A percentile compares a stretch with the other conserved stretches of the same genome.
phyloP scores from a whole-genome alignment of 2,888 invertebrate species.

The Aphelenchoides bicaudatus region DNA sequence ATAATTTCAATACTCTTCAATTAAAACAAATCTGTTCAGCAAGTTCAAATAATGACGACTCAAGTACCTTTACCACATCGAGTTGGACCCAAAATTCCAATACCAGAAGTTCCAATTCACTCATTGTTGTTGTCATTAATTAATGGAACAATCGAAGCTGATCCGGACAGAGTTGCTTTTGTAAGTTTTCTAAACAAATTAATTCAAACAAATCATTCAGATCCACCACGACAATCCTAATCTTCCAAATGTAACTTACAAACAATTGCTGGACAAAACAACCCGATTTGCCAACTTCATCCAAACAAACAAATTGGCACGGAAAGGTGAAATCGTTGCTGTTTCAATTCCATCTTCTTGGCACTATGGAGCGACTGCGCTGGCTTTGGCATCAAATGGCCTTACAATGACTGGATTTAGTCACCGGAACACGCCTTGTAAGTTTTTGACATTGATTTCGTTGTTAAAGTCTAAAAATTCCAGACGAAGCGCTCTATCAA shows the following conservation, averaged over 20 bases:
- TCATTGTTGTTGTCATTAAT: not conserved
- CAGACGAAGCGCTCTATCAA: constrained; percentile 34
- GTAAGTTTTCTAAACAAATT: constrained; percentile 10
- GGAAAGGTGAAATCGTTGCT: constrained; percentile 37
- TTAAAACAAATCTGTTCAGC: too few species aligned
- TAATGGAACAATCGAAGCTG: not conserved
- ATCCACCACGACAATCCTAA: constrained; percentile 16
- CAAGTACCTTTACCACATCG: constrained; percentile 10
- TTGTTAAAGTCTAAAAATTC: too few species aligned
- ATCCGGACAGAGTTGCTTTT: constrained; percentile 13
- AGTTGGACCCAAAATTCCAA: not conserved
- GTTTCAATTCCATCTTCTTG: constrained; percentile 26
- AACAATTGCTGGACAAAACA: not conserved
- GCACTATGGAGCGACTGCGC: constrained; percentile 22
- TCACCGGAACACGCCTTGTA: constrained; percentile 11
- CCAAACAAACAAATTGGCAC: not conserved
- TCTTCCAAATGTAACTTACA: constrained; percentile 13
- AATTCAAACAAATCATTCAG: constrained; percentile 4
- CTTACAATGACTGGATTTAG: constrained; percentile 23
- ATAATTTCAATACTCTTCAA: too few species aligned
- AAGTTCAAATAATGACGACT: constrained; percentile 6
- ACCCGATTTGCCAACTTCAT: constrained; percentile 1
- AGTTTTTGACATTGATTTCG: too few species aligned
- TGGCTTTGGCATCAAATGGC: constrained; percentile 20
- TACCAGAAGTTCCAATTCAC: constrained; percentile 16